Conservation (phyloP, 2,113 vertebrate species). For the Cyprinodon variegatus region DNA sequence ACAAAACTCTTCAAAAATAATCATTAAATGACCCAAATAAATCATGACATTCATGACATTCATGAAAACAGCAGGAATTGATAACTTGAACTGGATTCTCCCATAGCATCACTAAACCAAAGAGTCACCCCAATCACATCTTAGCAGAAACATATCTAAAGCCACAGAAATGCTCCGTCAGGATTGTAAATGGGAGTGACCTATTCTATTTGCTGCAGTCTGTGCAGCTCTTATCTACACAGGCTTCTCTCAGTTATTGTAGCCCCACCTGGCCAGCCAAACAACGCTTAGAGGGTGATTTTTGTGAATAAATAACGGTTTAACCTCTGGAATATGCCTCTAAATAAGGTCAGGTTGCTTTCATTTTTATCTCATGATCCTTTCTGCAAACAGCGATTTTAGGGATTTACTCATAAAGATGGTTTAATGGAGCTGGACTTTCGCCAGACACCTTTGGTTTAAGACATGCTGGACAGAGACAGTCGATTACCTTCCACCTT, state of each 20-base stretch:
- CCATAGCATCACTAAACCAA: too few species aligned
- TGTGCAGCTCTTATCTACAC: conserved; percentile 34
- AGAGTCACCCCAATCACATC: too few species aligned
- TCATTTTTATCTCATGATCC: not conserved
- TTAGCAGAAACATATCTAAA: too few species aligned
- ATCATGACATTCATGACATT: too few species aligned
- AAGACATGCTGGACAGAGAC: not conserved
- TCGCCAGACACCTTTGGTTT: not conserved
- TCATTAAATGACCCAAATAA: too few species aligned
- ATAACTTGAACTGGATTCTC: too few species aligned
- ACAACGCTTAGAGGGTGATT: not conserved
- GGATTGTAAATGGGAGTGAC: not conserved
- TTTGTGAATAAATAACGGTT: not conserved
- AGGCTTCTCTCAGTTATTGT: not conserved
- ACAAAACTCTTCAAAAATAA: too few species aligned
- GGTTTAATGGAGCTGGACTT: not conserved
- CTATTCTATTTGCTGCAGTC: not conserved
- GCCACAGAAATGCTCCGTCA: not conserved
- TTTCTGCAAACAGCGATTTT: not conserved
- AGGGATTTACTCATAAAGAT: not conserved
- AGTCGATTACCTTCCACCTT: not conserved
- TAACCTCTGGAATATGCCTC: not conserved
- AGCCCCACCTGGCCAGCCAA: not conserved
- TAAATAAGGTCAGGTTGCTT: not conserved
- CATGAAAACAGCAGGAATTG: too few species aligned